phyloP scores from a whole-genome alignment of 2,888 invertebrate genomes.

The Perdita meconis region DNA sequence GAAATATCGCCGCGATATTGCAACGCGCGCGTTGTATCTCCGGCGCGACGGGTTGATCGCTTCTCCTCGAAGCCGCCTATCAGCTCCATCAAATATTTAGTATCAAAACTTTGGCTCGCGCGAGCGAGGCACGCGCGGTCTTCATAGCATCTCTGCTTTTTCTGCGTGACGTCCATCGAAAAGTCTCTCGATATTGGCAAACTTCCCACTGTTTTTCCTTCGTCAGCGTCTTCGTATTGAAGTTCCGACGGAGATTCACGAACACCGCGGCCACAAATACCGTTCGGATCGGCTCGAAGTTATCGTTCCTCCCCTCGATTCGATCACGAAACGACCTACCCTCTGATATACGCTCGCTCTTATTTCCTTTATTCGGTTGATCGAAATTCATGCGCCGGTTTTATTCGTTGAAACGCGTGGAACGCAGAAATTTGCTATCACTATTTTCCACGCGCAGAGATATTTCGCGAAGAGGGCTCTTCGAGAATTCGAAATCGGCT shows the following conservation, averaged over 20 bases:
- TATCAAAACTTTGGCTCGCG: neutral
- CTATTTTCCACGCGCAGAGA: too few relatives aligned
- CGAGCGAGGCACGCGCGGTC: slow-evolving; percentile 14
- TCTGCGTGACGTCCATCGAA: slow-evolving; percentile 40
- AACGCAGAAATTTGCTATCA: too few relatives aligned
- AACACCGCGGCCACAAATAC: slow-evolving; percentile 26
- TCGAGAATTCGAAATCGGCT: too few relatives aligned
- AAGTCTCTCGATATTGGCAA: slow-evolving; percentile 59
- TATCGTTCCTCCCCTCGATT: slow-evolving; percentile 14
- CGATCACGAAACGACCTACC: too few relatives aligned
- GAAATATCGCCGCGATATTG: too few relatives aligned
- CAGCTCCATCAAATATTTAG: slow-evolving; percentile 18
- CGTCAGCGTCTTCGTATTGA: slow-evolving; percentile 1
- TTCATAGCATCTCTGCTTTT: slow-evolving; percentile 12
- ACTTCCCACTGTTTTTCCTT: slow-evolving; percentile 46
- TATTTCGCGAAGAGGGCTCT: too few relatives aligned
- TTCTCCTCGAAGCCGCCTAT: neutral
- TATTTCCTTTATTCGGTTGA: slow-evolving; percentile 1
- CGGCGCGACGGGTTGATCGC: neutral
- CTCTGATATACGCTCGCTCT: too few relatives aligned
- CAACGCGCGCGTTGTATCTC: neutral
- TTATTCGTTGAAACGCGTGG: too few relatives aligned
- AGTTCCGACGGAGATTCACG: slow-evolving; percentile 2
- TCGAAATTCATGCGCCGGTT: neutral
- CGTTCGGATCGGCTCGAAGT: neutral